Evolutionary conservation across 2,888 invertebrate species (phyloP).

Genomic region (Patella pellucida): DNA sequence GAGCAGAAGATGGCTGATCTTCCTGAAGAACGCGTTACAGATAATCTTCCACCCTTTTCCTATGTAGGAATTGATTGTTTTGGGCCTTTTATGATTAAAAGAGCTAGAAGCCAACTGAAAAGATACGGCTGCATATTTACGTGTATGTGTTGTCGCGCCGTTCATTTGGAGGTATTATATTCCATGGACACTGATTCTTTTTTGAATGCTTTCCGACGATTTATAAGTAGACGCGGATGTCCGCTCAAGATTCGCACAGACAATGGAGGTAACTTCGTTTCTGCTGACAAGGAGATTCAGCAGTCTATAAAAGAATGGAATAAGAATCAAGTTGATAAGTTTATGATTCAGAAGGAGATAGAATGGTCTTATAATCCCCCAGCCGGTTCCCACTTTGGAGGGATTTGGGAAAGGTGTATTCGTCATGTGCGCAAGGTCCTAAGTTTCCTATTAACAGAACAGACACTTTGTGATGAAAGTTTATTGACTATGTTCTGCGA

Average conservation of each 20-base stretch:
- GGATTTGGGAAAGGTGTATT: conserved; percentile 37
- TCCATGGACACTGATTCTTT: conserved; percentile 22
- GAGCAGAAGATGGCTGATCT: background rate
- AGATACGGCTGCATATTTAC: conserved; percentile 35
- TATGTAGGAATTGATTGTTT: conserved; percentile 29
- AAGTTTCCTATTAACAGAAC: conserved; percentile 21
- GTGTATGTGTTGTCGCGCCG: conserved; percentile 23
- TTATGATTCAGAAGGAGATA: conserved; percentile 27
- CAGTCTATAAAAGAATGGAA: background rate
- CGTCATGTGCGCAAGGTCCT: conserved; percentile 28
- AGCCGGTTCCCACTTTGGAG: conserved; percentile 30
- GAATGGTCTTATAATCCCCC: conserved; percentile 36
- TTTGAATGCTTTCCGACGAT: conserved; percentile 26
- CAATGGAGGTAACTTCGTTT: conserved; percentile 31
- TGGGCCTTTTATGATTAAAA: conserved; percentile 26
- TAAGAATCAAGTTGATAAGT: conserved; percentile 27
- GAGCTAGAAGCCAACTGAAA: conserved; percentile 22
- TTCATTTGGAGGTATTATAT: conserved; percentile 28
- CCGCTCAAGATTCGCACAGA: conserved; percentile 19
- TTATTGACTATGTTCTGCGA: conserved; percentile 30
- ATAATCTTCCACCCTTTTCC: conserved; percentile 21
- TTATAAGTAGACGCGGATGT: conserved; percentile 24
- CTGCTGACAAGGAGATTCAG: background rate
- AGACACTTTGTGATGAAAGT: conserved; percentile 26
- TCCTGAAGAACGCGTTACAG: background rate